Base-by-base conservation (phyloP, 2,888 invertebrate genomes). In the Brenthis daphne region DNA sequence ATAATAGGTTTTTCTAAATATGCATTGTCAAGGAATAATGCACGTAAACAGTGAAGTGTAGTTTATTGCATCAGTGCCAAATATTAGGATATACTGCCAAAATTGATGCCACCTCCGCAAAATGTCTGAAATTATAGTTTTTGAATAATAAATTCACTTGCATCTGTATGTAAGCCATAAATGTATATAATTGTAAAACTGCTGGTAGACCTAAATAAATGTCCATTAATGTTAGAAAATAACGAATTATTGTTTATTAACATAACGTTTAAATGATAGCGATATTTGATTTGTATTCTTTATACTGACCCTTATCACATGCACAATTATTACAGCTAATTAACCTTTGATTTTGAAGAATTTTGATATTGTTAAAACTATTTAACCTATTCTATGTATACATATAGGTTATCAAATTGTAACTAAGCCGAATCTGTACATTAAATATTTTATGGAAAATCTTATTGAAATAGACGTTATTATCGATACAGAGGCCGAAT, bases 1-100 rank as follows among this genome's bases (percentile, higher is more conserved):
- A 71, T 68, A 66, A 37, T 33, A 53, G 20, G 48, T 64, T 68
- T 68, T 57, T 64, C 67, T 70, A 67, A 71, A 71, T 65, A 61
- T 68, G 71, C 68, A 72, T 67, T 69, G 68, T 73, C 72, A 72
- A 68, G 55, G 65, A 66, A 65, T 68, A 68, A 68, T 70, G 68
- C 71, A 69, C 66, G 72, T 73, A 74, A 74, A 78, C 78, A 76
- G 65, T 24, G 47, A 65, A 53, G 51, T 65, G 58, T 64, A 50
- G 65, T 72, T 69, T 78, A 82, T 79, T 83, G 84, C 80, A 75
- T 70, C 80, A 69, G 75, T 87, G 88, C 88, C 88, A 88, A 88
- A 76, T 79, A 76, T 43, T 63, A 43, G 53, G 29, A 76, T 70
- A 76, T 83, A 80, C 80, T 86, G 87, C 88, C 88, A 88, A 87